Percentiles rank a stretch among this genome's conserved stretches.
These are phyloP conservation scores for Antidorcas marsupialis DNA, from an alignment of 2,113 vertebrate species.

Conservation along the genomic window DNA sequence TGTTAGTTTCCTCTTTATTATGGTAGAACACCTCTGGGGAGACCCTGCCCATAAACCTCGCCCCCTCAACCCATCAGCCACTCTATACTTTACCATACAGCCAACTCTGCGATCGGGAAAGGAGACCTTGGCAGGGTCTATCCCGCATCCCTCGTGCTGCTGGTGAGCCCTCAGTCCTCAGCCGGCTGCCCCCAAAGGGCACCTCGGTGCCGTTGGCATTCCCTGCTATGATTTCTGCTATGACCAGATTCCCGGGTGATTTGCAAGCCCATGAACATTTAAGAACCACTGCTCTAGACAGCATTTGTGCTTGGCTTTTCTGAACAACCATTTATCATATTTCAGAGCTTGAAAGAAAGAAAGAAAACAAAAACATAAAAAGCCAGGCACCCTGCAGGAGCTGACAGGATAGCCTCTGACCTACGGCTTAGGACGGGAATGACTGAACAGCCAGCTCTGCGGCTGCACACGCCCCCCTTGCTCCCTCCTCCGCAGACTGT, in stretches of 20 bases:
- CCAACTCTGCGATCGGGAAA: neutral
- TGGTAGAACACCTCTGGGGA: neutral
- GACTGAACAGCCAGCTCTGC: neutral
- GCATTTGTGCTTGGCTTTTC: neutral
- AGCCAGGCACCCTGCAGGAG: neutral
- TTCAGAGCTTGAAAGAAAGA: neutral
- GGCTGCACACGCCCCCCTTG: neutral
- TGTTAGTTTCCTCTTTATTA: neutral
- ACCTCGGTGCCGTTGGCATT: neutral
- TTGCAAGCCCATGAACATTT: neutral
- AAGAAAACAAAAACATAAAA: neutral
- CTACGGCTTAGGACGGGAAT: neutral
- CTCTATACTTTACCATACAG: neutral
- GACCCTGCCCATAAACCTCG: neutral
- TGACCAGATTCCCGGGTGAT: neutral
- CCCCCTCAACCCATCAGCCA: too few species aligned
- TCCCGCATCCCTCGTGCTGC: neutral
- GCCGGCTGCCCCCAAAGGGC: neutral
- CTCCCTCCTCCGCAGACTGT: neutral
- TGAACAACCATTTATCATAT: constrained; percentile 35
- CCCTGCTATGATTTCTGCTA: neutral
- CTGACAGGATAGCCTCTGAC: neutral
- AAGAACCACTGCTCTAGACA: neutral
- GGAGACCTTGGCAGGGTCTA: neutral
- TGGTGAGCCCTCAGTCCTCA: neutral